These are phyloP conservation scores for Pogona vitticeps DNA, from an alignment of 2,113 vertebrate species.

Conservation along the genomic window DNA sequence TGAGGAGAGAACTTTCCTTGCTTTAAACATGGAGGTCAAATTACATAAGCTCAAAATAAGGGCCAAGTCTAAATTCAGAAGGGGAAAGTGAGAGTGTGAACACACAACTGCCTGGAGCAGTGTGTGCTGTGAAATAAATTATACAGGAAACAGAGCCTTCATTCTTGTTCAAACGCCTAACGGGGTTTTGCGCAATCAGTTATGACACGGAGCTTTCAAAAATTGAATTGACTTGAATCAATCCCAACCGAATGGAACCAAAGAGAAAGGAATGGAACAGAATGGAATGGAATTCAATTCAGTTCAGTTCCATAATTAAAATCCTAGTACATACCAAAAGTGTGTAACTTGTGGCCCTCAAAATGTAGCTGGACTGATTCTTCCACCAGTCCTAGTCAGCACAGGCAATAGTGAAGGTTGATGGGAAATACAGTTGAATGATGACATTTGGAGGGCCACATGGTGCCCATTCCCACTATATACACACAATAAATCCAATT, in stretches of 20 bases:
- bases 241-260: too few relatives aligned
- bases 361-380: too few relatives aligned
- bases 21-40: slow-evolving; percentile 43
- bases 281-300: neutral
- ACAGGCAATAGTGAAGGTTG: too few relatives aligned
- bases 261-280: neutral
- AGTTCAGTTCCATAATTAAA: too few relatives aligned
- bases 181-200: neutral
- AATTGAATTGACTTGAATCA: too few relatives aligned
- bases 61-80: neutral
- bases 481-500: too few relatives aligned
- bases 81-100: neutral
- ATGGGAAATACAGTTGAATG: too few relatives aligned
- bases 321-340: neutral
- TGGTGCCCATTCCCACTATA: too few relatives aligned
- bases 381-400: too few relatives aligned
- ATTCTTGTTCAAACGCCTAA: too few relatives aligned
- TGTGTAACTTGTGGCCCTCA: too few relatives aligned
- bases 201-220: neutral
- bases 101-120: neutral
- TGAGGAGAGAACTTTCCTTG: slow-evolving; percentile 32
- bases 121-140: neutral
- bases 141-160: neutral
- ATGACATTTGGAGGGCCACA: too few relatives aligned
- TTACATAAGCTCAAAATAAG: neutral